phyloP scores from a whole-genome alignment of 1,140 invertebrate species.

The Drosophila arawakana region DNA sequence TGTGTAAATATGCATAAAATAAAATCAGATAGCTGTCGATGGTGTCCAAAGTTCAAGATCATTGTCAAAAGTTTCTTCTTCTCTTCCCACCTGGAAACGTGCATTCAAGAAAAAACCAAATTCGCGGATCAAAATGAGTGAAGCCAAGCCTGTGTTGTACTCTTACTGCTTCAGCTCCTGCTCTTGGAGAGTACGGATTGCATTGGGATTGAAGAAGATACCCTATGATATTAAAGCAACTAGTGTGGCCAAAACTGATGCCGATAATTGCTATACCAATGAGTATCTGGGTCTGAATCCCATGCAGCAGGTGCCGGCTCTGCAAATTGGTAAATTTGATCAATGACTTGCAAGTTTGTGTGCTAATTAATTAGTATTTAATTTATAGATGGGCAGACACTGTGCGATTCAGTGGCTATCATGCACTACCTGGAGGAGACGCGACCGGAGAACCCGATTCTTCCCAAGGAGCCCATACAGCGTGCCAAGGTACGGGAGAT shows the following conservation, averaged over 20 bases:
- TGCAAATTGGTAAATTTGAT: conserved; percentile 89
- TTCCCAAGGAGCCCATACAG: conserved; percentile 94
- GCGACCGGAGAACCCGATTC: conserved; percentile 91
- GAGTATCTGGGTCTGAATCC: conserved; percentile 95
- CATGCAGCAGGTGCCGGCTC: conserved; percentile 95
- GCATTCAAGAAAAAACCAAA: conserved; percentile 18
- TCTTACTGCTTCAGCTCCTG: conserved; percentile 96
- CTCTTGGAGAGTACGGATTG: conserved; percentile 95
- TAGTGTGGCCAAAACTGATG: conserved; percentile 92
- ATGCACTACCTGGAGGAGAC: conserved; percentile 98
- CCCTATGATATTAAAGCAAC: conserved; percentile 96
- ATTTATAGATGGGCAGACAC: conserved; percentile 88
- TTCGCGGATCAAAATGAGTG: background rate
- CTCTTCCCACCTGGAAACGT: background rate
- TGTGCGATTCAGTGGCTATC: conserved; percentile 96
- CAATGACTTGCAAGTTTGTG: conserved; percentile 26
- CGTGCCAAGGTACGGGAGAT: conserved; percentile 91
- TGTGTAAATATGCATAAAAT: background rate
- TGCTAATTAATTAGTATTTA: background rate
- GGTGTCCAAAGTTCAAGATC: background rate
- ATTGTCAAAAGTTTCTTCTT: background rate
- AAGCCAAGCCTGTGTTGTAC: conserved; percentile 90
- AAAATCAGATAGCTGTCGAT: background rate
- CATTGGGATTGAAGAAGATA: conserved; percentile 95
- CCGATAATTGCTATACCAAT: conserved; percentile 91